These are phyloP conservation scores for Drosophila ezoana DNA, from an alignment of 2,888 invertebrate genomes.

Conservation along the genomic window DNA sequence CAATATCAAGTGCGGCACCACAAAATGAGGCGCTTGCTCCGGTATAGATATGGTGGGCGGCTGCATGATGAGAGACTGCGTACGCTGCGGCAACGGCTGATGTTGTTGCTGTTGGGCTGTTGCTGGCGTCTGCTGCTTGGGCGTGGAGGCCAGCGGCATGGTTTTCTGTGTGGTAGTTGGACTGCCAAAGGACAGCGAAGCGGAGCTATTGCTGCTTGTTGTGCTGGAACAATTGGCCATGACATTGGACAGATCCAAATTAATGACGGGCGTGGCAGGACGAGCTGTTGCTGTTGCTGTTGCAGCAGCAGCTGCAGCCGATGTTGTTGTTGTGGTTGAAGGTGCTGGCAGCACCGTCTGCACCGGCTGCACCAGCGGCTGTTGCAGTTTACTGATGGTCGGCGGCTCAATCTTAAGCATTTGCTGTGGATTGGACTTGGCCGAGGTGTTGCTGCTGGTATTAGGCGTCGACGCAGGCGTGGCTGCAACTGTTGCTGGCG, in stretches of 20 bases:
- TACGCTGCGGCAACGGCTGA: slow-evolving; percentile 73
- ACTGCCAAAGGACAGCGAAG: slow-evolving; percentile 67
- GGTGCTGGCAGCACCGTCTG: slow-evolving; percentile 79
- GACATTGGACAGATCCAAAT: slow-evolving; percentile 68
- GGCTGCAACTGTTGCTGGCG: slow-evolving; percentile 10
- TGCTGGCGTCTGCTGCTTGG: slow-evolving; percentile 72
- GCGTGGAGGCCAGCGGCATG: slow-evolving; percentile 65
- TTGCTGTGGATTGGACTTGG: slow-evolving; percentile 31
- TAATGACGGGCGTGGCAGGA: slow-evolving; percentile 62
- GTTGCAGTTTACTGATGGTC: slow-evolving; percentile 79
- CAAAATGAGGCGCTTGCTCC: slow-evolving; percentile 83
- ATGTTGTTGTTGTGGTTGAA: slow-evolving; percentile 1
- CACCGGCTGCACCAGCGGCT: slow-evolving; percentile 82
- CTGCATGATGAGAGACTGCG: slow-evolving; percentile 86
- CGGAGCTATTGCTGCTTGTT: slow-evolving; percentile 43
- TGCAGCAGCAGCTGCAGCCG: slow-evolving; percentile 14
- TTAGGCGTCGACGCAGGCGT: slow-evolving; percentile 5
- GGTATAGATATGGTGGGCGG: slow-evolving; percentile 89
- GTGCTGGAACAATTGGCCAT: slow-evolving; percentile 51
- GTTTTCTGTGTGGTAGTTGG: slow-evolving; percentile 61
- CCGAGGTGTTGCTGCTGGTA: slow-evolving; percentile 16
- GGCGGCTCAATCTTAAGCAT: slow-evolving; percentile 83
- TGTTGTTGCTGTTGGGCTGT: slow-evolving; percentile 22
- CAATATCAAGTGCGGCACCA: slow-evolving; percentile 81
- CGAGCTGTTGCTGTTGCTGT: slow-evolving; percentile 20